Evolutionary conservation across 1,140 invertebrate species (phyloP).

Genomic region (Octopus sinensis): DNA sequence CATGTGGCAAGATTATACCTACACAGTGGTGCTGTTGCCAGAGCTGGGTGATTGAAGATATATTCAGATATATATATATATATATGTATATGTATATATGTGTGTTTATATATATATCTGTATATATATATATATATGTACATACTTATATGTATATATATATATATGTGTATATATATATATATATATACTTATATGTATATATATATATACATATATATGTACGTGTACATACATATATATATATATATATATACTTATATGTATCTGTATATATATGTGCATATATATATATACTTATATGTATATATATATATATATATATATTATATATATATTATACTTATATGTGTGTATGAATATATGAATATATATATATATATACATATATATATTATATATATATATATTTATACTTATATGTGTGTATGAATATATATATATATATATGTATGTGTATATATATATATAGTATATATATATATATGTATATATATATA

Average conservation of each 20-base stretch:
- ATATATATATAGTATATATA: too few species aligned
- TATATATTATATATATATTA: constrained; percentile 6
- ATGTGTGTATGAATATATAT: not conserved
- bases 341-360: not conserved
- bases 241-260: constrained; percentile 7
- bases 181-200: constrained; percentile 19
- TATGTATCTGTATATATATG: constrained; percentile 11
- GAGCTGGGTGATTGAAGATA: not conserved
- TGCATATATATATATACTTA: constrained; percentile 5
- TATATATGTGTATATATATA: constrained; percentile 17
- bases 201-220: constrained; percentile 17
- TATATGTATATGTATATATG: constrained; percentile 3
- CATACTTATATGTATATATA: constrained; percentile 14
- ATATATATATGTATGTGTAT: not conserved
- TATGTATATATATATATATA: constrained; percentile 3
- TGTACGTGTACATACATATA: constrained; percentile 15
- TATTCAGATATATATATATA: not conserved
- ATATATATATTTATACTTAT: not conserved
- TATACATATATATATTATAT: not conserved
- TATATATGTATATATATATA: too few species aligned
- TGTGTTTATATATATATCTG: constrained; percentile 16
- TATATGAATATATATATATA: constrained; percentile 1
- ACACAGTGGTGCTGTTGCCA: not conserved
- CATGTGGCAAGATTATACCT: not conserved
- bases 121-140: constrained; percentile 5